These are phyloP conservation scores for Petrolisthes manimaculis DNA, from an alignment of 2,888 invertebrate genomes.

Conservation along the genomic window DNA sequence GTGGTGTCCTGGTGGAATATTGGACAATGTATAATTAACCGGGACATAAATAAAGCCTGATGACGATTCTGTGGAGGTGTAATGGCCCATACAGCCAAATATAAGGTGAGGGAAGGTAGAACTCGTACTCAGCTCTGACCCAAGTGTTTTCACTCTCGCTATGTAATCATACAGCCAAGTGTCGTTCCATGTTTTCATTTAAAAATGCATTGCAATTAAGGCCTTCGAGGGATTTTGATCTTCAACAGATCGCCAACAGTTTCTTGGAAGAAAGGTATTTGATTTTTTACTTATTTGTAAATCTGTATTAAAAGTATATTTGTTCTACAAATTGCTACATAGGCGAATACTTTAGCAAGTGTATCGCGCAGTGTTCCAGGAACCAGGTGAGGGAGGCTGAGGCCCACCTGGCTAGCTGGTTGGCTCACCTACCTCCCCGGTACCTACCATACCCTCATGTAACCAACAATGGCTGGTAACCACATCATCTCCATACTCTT, in stretches of 20 bases:
- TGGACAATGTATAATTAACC: conserved; percentile 47
- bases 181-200: conserved; percentile 9
- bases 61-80: conserved; percentile 41
- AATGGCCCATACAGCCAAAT: conserved; percentile 59
- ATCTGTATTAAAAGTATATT: too few relatives aligned
- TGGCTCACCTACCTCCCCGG: too few relatives aligned
- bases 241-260: too few relatives aligned
- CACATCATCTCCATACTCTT: too few relatives aligned
- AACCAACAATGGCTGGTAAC: too few relatives aligned
- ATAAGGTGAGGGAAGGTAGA: conserved; percentile 50
- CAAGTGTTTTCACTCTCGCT: conserved; percentile 32
- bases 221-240: background rate
- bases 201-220: background rate
- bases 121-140: conserved; percentile 3
- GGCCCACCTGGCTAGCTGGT: too few relatives aligned
- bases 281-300: too few relatives aligned
- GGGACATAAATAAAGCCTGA: conserved; percentile 47
- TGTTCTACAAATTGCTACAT: too few relatives aligned
- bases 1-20: conserved; percentile 40
- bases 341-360: background rate
- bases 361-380: conserved; percentile 8
- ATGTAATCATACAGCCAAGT: conserved; percentile 15
- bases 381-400: background rate
- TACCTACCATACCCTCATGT: too few relatives aligned
- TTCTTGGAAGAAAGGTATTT: too few relatives aligned